Evolutionary conservation across 2,888 invertebrate species (phyloP).

Genomic region (Megamerina dolium): DNA sequence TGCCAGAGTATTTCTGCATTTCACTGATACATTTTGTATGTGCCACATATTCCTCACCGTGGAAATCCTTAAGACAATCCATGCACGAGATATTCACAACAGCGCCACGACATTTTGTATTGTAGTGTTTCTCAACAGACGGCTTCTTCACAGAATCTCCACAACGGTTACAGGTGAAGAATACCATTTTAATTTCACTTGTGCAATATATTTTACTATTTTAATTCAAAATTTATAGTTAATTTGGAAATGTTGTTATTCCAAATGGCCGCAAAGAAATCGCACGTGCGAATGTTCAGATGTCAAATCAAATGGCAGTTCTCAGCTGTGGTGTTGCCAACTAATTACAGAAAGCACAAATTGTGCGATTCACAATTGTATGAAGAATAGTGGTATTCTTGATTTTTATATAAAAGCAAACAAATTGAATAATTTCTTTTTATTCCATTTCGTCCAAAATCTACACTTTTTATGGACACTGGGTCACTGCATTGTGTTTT

Average conservation of each 20-base stretch:
- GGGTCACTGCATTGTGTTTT: too few relatives aligned
- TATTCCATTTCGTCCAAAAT: too few relatives aligned
- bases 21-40: constrained; percentile 85
- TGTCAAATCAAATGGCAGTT: neutral
- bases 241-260: too few relatives aligned
- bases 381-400: too few relatives aligned
- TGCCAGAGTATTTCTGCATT: constrained; percentile 82
- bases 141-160: constrained; percentile 88
- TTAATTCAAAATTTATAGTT: too few relatives aligned
- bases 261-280: constrained; percentile 17
- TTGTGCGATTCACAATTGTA: too few relatives aligned
- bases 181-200: constrained; percentile 64
- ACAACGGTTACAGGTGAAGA: constrained; percentile 88
- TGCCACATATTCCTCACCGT: constrained; percentile 66
- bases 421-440: too few relatives aligned
- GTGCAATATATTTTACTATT: neutral
- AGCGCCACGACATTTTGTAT: constrained; percentile 62
- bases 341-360: too few relatives aligned
- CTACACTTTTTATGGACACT: too few relatives aligned
- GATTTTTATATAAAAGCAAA: too few relatives aligned
- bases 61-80: constrained; percentile 87
- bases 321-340: neutral
- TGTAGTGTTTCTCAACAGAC: constrained; percentile 83
- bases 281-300: constrained; percentile 16
- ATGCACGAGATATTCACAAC: constrained; percentile 77